Conservation (phyloP, 2,797 vertebrate genomes). For the Alfaro cultratus region DNA sequence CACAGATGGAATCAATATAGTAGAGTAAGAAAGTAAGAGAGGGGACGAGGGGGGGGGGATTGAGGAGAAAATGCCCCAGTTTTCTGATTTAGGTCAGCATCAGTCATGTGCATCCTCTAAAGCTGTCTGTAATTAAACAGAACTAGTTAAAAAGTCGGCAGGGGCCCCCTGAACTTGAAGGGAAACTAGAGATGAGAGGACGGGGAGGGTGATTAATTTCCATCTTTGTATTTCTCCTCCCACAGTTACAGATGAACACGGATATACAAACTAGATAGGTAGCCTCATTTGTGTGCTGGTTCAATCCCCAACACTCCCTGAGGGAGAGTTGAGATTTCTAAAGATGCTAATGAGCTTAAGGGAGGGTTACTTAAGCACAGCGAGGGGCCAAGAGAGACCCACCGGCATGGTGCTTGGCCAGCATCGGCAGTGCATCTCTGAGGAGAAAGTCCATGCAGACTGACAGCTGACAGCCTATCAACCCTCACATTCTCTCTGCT, state of each 20-base stretch:
- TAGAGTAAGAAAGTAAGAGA: constrained; percentile 63
- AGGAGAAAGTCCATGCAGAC: constrained; percentile 53
- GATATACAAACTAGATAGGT: constrained; percentile 62
- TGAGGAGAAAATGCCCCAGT: constrained; percentile 66
- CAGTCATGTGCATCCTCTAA: constrained; percentile 66
- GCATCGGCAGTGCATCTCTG: constrained; percentile 45
- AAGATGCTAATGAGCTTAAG: constrained; percentile 69
- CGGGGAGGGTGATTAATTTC: constrained; percentile 71
- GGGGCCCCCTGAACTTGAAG: constrained; percentile 51
- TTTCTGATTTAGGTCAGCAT: constrained; percentile 81
- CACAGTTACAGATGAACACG: constrained; percentile 47
- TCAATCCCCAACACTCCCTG: constrained; percentile 47
- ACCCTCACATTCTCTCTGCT: constrained; percentile 29
- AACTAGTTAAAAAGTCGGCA: constrained; percentile 66
- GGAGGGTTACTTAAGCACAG: constrained; percentile 58
- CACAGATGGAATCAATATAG: constrained; percentile 72
- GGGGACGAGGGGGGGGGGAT: background rate
- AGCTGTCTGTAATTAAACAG: constrained; percentile 78
- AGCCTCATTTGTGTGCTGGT: constrained; percentile 69
- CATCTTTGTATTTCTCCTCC: constrained; percentile 73
- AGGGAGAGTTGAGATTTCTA: constrained; percentile 55
- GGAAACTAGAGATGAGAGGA: constrained; percentile 40
- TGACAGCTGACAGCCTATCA: constrained; percentile 60
- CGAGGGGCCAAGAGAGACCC: constrained; percentile 42
- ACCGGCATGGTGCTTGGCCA: constrained; percentile 30